phyloP scores from a whole-genome alignment of 2,113 vertebrate species.

The Hystrix cristata region DNA sequence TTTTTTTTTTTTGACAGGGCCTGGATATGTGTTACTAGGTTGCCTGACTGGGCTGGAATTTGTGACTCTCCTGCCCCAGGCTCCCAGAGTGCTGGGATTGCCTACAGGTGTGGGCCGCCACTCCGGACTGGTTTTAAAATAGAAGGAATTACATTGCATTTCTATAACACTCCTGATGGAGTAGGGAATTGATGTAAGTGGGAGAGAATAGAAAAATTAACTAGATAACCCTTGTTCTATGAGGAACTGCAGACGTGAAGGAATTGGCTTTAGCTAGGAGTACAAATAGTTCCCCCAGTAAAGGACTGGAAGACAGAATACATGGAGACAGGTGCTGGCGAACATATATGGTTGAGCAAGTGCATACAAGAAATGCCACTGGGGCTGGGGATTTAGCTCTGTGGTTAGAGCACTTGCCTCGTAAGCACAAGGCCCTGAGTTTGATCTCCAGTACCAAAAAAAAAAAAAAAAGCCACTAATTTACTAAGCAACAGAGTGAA shows the following conservation, averaged over 20 bases:
- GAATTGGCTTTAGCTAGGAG: background rate
- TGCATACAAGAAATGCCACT: background rate
- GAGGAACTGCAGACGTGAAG: background rate
- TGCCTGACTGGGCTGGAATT: background rate
- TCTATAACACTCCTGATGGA: background rate
- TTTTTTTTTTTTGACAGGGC: background rate
- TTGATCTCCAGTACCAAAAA: no score
- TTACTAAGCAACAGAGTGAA: background rate
- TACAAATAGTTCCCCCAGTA: background rate
- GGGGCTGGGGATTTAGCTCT: no score
- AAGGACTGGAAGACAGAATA: background rate
- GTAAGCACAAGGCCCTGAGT: no score
- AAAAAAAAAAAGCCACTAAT: background rate
- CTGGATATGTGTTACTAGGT: background rate
- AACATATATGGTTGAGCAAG: background rate
- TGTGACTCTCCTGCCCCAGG: background rate
- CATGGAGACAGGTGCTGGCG: background rate
- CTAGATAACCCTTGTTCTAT: background rate
- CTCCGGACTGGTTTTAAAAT: background rate
- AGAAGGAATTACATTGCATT: background rate
- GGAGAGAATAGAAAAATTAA: background rate
- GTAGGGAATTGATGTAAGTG: background rate
- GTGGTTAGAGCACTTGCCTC: no score
- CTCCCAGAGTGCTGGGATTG: background rate
- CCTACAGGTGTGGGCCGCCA: background rate